Evolutionary conservation across 2,113 vertebrate species (phyloP), one percentile per base, ranked within the genome.

Genomic region (Nannospalax galili): DNA sequence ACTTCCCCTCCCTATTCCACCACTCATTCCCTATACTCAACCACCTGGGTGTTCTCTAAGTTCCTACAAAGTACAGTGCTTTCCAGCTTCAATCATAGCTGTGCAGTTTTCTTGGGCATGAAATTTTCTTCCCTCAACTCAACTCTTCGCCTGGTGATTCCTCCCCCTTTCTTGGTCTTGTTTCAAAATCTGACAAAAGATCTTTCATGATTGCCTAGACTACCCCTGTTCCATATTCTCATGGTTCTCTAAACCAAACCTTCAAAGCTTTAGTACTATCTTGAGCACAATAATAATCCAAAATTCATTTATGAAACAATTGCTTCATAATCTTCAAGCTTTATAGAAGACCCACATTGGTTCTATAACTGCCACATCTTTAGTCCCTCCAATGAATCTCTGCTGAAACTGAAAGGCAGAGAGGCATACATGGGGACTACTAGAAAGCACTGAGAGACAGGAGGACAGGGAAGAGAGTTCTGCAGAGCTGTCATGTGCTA

Each of bases 141-240:
- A 14, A 8, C 3, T 24, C 16, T 26, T 70, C 3, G 19, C 19
- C 37, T 56, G 56, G 42, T 35, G 6, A 32, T 58, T 35, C 2
- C 56, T 84, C 60, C 28, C 75, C 9, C 16, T 37, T 52, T 58
- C 64, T 7, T 42, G 73, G 67, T 48, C 35, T 94, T 62, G 72
- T 48, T 85, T 94, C 64, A 88, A 85, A 89, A 42, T 26, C 91
- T 93, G 40, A 60, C 35, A 56, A 86, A 74, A 88, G 69, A 69
- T 78, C 64, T 89, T 56, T 48, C 14, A 10, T 8, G n/a, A 79
- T 28, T 42, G 20, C 35, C 40, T 35, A 58, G 77, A 32, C 19
- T 37, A 64, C 16, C 40, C 19, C 56, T 67, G 35, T 67, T 26
- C 45, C 0, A 70, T 9, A 32, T 60, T 45, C 28, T 78, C 64